These are phyloP conservation scores for Neodiprion lecontei DNA, from an alignment of 1,140 invertebrate species.

Conservation along the genomic window DNA sequence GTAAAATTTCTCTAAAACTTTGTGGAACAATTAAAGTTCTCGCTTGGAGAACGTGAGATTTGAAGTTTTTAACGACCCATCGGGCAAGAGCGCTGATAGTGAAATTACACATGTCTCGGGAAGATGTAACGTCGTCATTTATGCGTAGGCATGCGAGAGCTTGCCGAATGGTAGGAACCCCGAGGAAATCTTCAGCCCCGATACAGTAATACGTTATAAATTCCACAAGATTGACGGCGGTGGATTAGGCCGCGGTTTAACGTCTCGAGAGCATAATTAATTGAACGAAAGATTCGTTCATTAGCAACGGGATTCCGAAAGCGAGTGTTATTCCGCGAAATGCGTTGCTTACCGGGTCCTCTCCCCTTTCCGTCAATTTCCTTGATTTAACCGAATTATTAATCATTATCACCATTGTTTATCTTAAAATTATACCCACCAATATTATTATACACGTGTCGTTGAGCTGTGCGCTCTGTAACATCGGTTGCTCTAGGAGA, in stretches of 20 bases:
- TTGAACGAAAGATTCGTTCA: not conserved
- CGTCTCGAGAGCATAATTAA: slow-evolving; percentile 2
- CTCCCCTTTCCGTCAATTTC: not conserved
- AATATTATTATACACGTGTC: not conserved
- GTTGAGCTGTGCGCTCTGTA: too few species aligned
- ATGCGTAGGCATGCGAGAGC: too few species aligned
- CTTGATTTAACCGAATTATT: not conserved
- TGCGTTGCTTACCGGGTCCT: not conserved
- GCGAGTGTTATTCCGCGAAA: not conserved
- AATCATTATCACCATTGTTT: not conserved
- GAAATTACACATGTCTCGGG: too few species aligned
- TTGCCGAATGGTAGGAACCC: too few species aligned
- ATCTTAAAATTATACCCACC: not conserved
- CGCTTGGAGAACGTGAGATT: too few species aligned
- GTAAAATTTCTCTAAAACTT: too few species aligned
- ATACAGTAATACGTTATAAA: not conserved
- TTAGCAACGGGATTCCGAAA: not conserved
- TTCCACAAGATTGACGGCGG: not conserved
- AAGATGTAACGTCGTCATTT: too few species aligned
- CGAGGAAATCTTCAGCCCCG: too few species aligned
- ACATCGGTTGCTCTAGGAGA: too few species aligned
- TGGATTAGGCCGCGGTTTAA: not conserved
- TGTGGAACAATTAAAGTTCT: too few species aligned
- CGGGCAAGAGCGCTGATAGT: too few species aligned
- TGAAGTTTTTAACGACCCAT: too few species aligned